These are phyloP conservation scores for Acropternis orthonyx DNA, from an alignment of 2,797 vertebrate species.

Conservation along the genomic window DNA sequence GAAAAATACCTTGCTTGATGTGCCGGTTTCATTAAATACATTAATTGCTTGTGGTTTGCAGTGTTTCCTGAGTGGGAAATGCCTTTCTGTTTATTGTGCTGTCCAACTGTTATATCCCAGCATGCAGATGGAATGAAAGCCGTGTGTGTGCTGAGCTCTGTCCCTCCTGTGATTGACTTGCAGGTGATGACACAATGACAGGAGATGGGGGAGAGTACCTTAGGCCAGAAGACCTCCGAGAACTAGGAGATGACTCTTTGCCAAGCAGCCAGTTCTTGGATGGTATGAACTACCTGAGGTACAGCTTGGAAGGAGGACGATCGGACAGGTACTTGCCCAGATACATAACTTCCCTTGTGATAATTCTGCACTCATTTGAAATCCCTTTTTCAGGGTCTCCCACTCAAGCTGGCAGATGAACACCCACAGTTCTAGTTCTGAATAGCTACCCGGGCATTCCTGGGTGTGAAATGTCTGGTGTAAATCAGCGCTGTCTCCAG, in stretches of 20 bases:
- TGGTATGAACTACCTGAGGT: constrained; percentile 94
- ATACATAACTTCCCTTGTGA: accelerated
- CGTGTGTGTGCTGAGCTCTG: not conserved
- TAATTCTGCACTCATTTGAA: not conserved
- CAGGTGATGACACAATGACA: constrained; percentile 97
- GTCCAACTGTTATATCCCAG: not conserved
- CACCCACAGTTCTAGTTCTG: not conserved
- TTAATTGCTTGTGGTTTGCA: constrained; percentile 20
- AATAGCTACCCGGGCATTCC: not conserved
- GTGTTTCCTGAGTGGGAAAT: not conserved
- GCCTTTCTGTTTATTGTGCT: not conserved
- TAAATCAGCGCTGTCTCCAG: not conserved
- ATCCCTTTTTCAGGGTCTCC: not conserved
- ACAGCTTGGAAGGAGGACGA: constrained; percentile 90
- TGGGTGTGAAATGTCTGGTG: not conserved
- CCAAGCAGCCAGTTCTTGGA: constrained; percentile 95
- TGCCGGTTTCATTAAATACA: not conserved
- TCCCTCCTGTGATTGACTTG: not conserved
- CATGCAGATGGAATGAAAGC: not conserved
- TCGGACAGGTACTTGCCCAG: constrained; percentile 86
- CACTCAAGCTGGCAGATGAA: not conserved
- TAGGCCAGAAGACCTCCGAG: constrained; percentile 91
- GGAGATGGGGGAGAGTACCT: constrained; percentile 96
- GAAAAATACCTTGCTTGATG: not conserved
- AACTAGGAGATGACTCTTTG: constrained; percentile 95